Evolutionary conservation across 2,797 vertebrate genomes (phyloP), one percentile per base, ranked within the genome.

Genomic region (Leuciscus waleckii): DNA sequence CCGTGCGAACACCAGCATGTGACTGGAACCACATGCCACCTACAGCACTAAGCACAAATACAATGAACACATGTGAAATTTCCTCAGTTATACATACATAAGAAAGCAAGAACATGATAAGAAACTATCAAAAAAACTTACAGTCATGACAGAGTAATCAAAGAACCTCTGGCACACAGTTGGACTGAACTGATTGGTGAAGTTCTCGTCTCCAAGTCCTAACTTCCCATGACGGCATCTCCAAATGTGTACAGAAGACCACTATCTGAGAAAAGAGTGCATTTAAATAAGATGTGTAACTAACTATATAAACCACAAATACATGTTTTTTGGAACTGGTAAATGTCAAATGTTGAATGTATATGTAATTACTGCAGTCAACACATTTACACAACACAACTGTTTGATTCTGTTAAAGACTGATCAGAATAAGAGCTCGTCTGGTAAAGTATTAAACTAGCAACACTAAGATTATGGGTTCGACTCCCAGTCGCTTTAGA

Each of bases 201-300:
- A 97, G 93, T 96, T 97, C 90, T 98, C 96, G 87, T 96, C 94
- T 86, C 94, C 96, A 74, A 95, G 95, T 5, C 96, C 97, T 89
- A 98, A 94, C 90, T 97, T 98, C 87, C 97, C 97, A 74, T 97
- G 93, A 76, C 95, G 93, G 26, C 95, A 80, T 97, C 95, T 89
- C 97, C 97, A 92, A 97, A 98, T 4, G 96, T 97, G 93, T 97
- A 97, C 75, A 98, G 92, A 86, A 95, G 93, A 32, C 97, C 96
- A 4, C 90, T 91, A 46, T 95, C 97, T 99, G 91, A 79, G 80
- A 75, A 80, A 49, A n/a, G 39, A 26, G n/a, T 29, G n/a, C 16
- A 41, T 58, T 54, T 75, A 75, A 35, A 77, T 61, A 13, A 43
- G 39, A 71, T 13, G 7, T 26, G 23, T 26, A 23, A 39, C 21